Evolutionary conservation across 2,888 invertebrate genomes (phyloP).

Genomic region (Eupithecia subumbrata): DNA sequence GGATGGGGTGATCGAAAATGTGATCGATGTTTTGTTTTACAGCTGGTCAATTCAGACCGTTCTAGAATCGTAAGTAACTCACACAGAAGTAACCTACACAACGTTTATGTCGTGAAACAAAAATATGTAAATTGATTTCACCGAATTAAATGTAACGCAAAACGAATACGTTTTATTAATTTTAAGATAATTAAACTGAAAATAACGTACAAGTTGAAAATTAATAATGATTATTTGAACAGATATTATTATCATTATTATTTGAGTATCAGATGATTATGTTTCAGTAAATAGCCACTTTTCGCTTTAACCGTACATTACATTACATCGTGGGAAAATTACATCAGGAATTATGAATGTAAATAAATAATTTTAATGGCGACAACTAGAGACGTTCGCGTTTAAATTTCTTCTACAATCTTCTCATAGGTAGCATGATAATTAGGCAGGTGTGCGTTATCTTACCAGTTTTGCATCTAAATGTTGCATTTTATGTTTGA

Average conservation of each 20-base stretch:
- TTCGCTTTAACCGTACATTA: slow-evolving; percentile 10
- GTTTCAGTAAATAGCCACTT: background rate
- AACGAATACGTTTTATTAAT: no score
- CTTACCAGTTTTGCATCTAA: background rate
- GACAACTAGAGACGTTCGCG: background rate
- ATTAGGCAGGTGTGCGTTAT: slow-evolving; percentile 2
- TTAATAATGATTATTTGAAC: background rate
- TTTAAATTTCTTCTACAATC: no score
- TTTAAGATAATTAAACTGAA: no score
- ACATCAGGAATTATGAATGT: background rate
- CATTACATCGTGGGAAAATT: slow-evolving; percentile 4
- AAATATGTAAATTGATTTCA: no score
- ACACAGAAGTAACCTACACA: no score
- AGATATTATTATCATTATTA: background rate
- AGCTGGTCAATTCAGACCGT: background rate
- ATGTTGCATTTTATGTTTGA: background rate
- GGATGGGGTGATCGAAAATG: slow-evolving; percentile 15
- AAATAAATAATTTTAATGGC: slow-evolving; percentile 9
- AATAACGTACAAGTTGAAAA: no score
- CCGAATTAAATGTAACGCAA: no score
- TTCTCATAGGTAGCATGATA: background rate
- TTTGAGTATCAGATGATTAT: slow-evolving; percentile 1
- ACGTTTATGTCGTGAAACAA: no score
- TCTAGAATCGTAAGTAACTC: no score
- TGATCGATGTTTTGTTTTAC: slow-evolving; percentile 15